These are phyloP conservation scores for Melinaea marsaeus DNA, from an alignment of 2,888 invertebrate genomes.

Conservation along the genomic window DNA sequence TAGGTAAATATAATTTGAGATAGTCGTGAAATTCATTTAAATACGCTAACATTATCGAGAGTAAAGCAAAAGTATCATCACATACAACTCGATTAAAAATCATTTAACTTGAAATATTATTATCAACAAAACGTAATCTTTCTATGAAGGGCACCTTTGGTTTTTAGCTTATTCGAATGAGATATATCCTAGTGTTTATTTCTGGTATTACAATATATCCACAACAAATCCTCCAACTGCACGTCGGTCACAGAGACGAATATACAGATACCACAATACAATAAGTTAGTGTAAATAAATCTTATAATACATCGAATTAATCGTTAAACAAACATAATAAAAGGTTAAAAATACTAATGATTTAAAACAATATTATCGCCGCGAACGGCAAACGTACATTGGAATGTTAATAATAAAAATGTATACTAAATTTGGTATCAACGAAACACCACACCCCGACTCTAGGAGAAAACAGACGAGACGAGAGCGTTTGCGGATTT, in stretches of 20 bases:
- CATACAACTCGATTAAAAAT: conserved; percentile 74
- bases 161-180: conserved; percentile 86
- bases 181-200: conserved; percentile 76
- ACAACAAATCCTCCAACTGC: conserved; percentile 71
- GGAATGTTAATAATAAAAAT: conserved; percentile 74
- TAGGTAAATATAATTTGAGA: conserved; percentile 78
- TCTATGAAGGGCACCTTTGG: conserved; percentile 90
- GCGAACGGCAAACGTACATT: conserved; percentile 68
- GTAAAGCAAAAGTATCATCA: conserved; percentile 75
- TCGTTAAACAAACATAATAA: conserved; percentile 63
- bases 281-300: conserved; percentile 76
- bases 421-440: conserved; percentile 72
- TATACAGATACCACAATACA: conserved; percentile 60
- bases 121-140: conserved; percentile 77
- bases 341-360: conserved; percentile 61
- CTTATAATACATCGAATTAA: conserved; percentile 71
- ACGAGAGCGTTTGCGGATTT: conserved; percentile 37
- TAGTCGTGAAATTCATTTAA: conserved; percentile 73
- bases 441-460: conserved; percentile 64
- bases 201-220: conserved; percentile 70
- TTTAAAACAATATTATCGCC: conserved; percentile 62
- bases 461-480: conserved; percentile 47
- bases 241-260: conserved; percentile 70
- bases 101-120: conserved; percentile 77
- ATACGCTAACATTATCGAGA: conserved; percentile 73